Conservation (phyloP, 2,888 invertebrate species). For the Neocrepidodera transversa region DNA sequence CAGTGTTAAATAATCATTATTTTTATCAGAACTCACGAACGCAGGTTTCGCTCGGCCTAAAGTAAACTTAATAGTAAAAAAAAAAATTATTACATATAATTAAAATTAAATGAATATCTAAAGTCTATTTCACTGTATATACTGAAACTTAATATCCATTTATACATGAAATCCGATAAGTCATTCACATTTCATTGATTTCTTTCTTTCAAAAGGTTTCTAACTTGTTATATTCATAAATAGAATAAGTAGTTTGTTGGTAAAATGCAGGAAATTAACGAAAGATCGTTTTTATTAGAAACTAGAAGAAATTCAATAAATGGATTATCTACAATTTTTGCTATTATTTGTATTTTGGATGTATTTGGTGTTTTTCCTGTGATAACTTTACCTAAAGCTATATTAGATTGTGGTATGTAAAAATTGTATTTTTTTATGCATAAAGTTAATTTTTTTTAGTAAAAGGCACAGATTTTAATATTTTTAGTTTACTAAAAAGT, state of each 20-base stretch:
- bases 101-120: too few species aligned
- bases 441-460: background rate
- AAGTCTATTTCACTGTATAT: too few species aligned
- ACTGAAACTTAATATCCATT: conserved; percentile 12
- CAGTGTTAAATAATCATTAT: too few species aligned
- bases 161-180: conserved; percentile 18
- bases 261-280: conserved; percentile 29
- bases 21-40: too few species aligned
- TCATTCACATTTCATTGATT: conserved; percentile 5
- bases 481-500: background rate
- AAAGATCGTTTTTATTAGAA: conserved; percentile 37
- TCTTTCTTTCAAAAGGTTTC: conserved; percentile 19
- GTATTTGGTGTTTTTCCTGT: conserved; percentile 86
- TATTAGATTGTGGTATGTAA: conserved; percentile 75
- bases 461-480: background rate
- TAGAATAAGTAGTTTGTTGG: background rate
- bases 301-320: conserved; percentile 27
- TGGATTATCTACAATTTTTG: conserved; percentile 73
- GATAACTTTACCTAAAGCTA: conserved; percentile 75
- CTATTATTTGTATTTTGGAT: conserved; percentile 79
- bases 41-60: too few species aligned
- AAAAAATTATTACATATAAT: too few species aligned
- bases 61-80: too few species aligned
- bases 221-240: background rate
- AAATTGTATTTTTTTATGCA: background rate